phyloP scores from a whole-genome alignment of 2,113 vertebrate species.

The Telmatochromis sp. region DNA sequence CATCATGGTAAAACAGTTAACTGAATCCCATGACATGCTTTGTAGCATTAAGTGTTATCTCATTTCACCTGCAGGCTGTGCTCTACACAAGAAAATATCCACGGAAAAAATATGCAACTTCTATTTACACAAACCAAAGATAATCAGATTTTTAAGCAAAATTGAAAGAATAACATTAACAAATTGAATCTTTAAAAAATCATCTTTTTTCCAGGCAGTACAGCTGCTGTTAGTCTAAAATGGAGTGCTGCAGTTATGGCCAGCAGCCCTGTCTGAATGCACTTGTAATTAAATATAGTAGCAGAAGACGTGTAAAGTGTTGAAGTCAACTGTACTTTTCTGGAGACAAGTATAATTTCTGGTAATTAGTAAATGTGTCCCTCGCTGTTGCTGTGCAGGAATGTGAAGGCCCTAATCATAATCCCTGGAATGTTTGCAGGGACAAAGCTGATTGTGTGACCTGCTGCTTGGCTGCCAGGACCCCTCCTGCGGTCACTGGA shows the following conservation, averaged over 20 bases:
- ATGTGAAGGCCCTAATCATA: conserved; percentile 51
- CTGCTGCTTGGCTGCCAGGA: neutral
- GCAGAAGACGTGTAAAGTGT: neutral
- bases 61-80: conserved; percentile 18
- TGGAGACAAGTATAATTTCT: neutral
- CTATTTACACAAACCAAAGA: neutral
- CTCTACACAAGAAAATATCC: neutral
- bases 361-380: neutral
- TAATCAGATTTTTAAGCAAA: neutral
- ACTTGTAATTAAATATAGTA: neutral
- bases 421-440: conserved; percentile 36
- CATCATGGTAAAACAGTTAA: neutral
- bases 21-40: neutral
- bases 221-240: neutral
- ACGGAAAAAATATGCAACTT: neutral
- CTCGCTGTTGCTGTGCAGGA: conserved; percentile 28
- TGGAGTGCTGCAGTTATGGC: neutral
- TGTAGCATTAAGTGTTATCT: neutral
- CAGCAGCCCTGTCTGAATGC: neutral
- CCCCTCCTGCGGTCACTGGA: neutral
- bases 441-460: conserved; percentile 43
- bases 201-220: neutral
- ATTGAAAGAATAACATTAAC: neutral
- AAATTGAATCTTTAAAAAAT: fast-evolving
- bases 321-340: neutral